A percentile compares a stretch with the other conserved stretches of the same genome.
phyloP scores from a whole-genome alignment of 2,113 vertebrate species.

The Clarias macrocephalus region DNA sequence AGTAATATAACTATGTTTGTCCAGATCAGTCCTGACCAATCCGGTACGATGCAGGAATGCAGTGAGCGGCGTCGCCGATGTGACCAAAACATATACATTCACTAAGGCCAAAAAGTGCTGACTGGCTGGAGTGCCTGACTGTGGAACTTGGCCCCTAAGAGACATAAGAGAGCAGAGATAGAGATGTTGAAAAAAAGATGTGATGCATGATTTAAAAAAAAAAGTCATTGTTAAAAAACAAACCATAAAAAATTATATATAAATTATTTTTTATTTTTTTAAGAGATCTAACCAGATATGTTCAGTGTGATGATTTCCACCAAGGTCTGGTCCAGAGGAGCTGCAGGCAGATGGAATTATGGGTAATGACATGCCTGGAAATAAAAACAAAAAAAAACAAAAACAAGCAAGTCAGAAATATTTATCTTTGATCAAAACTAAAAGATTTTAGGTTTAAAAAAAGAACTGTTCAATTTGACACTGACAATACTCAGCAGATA shows the following conservation, averaged over 20 bases:
- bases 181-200: background rate
- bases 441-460: background rate
- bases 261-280: too few species aligned
- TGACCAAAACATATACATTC: conserved; percentile 86
- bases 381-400: conserved; percentile 42
- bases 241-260: background rate
- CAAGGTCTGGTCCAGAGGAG: conserved; percentile 37
- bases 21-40: conserved; percentile 73
- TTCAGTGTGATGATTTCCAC: conserved; percentile 40
- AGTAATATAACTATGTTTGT: conserved; percentile 71
- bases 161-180: background rate
- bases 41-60: conserved; percentile 85
- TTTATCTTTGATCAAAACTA: background rate
- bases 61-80: conserved; percentile 83
- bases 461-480: background rate
- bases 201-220: background rate
- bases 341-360: conserved; percentile 74
- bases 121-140: conserved; percentile 55
- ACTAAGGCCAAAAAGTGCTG: conserved; percentile 78
- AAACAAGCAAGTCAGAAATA: background rate
- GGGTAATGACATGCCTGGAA: conserved; percentile 72
- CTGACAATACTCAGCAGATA: too few species aligned
- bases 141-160: conserved; percentile 58
- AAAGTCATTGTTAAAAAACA: background rate
- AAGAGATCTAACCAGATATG: conserved; percentile 34